phyloP scores from a whole-genome alignment of 2,113 vertebrate genomes.

The Prunella himalayana region DNA sequence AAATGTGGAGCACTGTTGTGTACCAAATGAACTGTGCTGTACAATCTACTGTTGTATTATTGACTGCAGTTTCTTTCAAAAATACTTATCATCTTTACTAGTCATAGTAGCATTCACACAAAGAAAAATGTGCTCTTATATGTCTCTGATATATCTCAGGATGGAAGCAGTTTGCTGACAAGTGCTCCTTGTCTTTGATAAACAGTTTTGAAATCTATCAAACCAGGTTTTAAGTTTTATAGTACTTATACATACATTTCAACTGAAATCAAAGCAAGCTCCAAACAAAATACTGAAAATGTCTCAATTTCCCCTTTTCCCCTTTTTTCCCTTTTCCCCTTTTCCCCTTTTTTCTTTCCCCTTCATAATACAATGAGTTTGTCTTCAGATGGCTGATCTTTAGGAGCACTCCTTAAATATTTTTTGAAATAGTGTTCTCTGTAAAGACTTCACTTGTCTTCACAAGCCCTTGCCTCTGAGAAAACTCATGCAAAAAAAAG shows the following conservation, averaged over 20 bases:
- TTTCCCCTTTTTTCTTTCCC: too few species aligned
- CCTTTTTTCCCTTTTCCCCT: too few species aligned
- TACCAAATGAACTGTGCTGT: neutral
- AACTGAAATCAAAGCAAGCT: neutral
- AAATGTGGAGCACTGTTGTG: neutral
- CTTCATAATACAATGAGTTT: neutral
- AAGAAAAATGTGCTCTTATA: neutral
- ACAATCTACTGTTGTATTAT: neutral
- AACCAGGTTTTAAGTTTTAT: neutral
- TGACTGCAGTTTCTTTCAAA: neutral
- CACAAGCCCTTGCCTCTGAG: neutral
- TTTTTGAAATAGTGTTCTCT: neutral
- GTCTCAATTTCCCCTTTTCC: neutral
- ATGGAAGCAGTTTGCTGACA: neutral
- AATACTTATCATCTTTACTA: neutral
- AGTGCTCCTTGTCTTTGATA: neutral
- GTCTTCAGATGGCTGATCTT: neutral
- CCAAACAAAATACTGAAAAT: neutral
- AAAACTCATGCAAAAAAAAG: neutral
- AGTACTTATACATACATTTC: neutral
- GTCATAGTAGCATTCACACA: neutral
- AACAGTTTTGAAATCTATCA: neutral
- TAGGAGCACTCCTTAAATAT: neutral
- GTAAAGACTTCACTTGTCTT: neutral
- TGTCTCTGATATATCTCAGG: neutral